Base-by-base conservation (phyloP, 1,140 invertebrate genomes). In the Drosophila sechellia region DNA sequence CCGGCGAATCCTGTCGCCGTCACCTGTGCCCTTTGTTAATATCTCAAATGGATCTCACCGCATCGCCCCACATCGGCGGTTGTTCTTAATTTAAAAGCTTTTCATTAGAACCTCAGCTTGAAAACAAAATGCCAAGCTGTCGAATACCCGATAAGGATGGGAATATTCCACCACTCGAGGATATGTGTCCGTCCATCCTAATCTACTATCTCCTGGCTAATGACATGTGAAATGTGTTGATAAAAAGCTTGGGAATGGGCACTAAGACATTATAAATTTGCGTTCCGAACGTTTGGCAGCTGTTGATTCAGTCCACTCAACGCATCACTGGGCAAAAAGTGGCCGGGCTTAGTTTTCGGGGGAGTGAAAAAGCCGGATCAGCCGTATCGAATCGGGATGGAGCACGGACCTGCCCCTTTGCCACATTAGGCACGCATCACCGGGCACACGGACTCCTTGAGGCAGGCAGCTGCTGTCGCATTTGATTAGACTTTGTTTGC, bases 141-240 rank as follows among this genome's bases (percentile, higher is more conserved):
- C 46, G 46, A 70, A 66, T 35, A 59, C 50, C 46, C 35, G 53
- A 64, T 27, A 52, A 34, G 57, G 35, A 46, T 46, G 15, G 34
- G 39, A 31, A 39, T 10, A 42, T 66, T 15, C 50, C 10, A 40
- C 35, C n/a, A 12, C 31, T 58, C 13, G 22, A n/a, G 17, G n/a
- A 56, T 25, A 17, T 56, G 6, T 15, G 4, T 13, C 10, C 5
- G 3, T n/a, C 43, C 31, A 3, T 34, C n/a, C 8, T n/a, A 12
- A 22, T n/a, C 31, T 45, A 25, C 34, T 73, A 59, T 55, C 57
- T 52, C 37, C 45, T 45, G 60, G 65, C 79, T 79, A 89, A 87
- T 89, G 83, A 87, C 50, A 89, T 84, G 83, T 79, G 72, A 87
- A 87, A 89, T 87, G 72, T 84, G 76, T 87, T 83, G 84, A 83